phyloP scores from a whole-genome alignment of 2,797 vertebrate genomes.

The Pangasius sanitwongsei region DNA sequence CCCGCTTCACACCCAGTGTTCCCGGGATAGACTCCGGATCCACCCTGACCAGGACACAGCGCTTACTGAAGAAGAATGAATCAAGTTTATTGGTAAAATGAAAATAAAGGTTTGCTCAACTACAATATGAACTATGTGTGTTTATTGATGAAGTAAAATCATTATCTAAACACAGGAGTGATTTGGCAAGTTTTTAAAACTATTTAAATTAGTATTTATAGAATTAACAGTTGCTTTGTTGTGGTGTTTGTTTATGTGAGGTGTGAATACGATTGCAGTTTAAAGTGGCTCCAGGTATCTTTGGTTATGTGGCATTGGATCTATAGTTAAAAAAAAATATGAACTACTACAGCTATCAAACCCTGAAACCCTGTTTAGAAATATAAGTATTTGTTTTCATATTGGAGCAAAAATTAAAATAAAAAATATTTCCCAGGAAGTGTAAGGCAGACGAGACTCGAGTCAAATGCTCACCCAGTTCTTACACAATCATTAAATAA shows the following conservation, averaged over 20 bases:
- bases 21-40: neutral
- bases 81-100: neutral
- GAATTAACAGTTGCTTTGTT: neutral
- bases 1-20: neutral
- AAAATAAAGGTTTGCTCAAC: neutral
- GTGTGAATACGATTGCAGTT: neutral
- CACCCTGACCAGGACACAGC: neutral
- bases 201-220: neutral
- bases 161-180: neutral
- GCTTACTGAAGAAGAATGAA: neutral
- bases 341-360: neutral
- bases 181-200: neutral
- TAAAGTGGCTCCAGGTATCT: neutral
- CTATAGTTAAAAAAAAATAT: neutral
- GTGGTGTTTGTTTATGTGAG: neutral
- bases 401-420: neutral
- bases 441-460: too few species aligned
- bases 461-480: neutral
- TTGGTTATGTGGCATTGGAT: neutral
- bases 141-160: conserved; percentile 11
- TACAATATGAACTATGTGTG: neutral
- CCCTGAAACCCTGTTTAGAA: neutral
- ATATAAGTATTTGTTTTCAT: neutral
- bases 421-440: neutral
- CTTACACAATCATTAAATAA: neutral